Percentiles rank a stretch among this genome's conserved stretches.
These are phyloP conservation scores for Tineola bisselliella DNA, from an alignment of 2,888 invertebrate species.

Conservation along the genomic window DNA sequence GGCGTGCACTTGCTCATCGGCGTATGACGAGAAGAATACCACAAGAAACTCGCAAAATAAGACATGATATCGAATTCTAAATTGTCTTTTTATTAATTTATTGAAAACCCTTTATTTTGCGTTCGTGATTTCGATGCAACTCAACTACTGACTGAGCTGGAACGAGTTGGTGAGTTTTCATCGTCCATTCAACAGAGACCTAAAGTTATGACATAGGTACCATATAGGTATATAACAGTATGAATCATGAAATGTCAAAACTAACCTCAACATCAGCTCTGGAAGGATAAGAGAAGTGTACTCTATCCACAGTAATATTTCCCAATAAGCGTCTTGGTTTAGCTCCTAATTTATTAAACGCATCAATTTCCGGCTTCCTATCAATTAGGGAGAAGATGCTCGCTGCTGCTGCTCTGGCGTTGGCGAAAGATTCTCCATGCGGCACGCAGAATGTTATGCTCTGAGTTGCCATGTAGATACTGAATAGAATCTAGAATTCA, in stretches of 20 bases:
- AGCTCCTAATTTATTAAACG: constrained; percentile 68
- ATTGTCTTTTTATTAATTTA: too few relatives aligned
- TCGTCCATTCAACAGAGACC: too few relatives aligned
- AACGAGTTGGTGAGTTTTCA: too few relatives aligned
- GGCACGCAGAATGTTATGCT: constrained; percentile 80
- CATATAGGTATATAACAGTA: too few relatives aligned
- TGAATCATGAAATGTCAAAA: not conserved
- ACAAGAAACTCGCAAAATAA: too few relatives aligned
- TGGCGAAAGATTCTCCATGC: constrained; percentile 77
- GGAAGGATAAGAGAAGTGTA: constrained; percentile 83
- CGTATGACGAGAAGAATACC: too few relatives aligned
- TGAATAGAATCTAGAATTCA: constrained; percentile 71
- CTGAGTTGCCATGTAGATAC: constrained; percentile 79
- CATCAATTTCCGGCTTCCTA: constrained; percentile 75
- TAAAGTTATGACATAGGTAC: too few relatives aligned
- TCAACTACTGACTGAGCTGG: too few relatives aligned
- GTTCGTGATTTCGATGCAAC: too few relatives aligned
- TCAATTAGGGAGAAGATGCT: constrained; percentile 79
- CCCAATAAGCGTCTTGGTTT: constrained; percentile 71
- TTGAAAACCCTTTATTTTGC: too few relatives aligned
- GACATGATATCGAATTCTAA: too few relatives aligned
- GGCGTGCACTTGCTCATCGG: too few relatives aligned
- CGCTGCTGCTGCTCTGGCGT: constrained; percentile 77
- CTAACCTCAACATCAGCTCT: constrained; percentile 74
- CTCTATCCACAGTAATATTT: constrained; percentile 73